Base-by-base conservation (phyloP, 1,140 invertebrate species). In the Plodia interpunctella region DNA sequence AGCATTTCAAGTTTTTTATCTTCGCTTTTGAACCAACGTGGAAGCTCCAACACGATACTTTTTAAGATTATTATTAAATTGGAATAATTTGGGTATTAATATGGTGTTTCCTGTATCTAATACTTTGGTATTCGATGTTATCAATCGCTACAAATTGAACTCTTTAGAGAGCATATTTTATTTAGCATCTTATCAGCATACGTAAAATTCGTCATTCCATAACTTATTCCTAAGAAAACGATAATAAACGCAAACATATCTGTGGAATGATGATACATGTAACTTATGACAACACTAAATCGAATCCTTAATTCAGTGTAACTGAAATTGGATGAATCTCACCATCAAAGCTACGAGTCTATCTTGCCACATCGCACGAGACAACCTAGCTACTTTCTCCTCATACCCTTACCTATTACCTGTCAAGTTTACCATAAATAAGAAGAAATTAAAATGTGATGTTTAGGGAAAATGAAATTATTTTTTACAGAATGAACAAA, bases 331-430 rank as follows among this genome's bases (percentile, higher is more conserved):
- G 30, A 32, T 32, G 9, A 5, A 11, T 32, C 2, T 10, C 8
- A 32, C 9, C 11, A 17, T 52, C 15, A 38, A 44, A 49, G 75
- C 75, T 80, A 76, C 49, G 62, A 69, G 73, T 78, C 60, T 49
- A 72, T 80, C 78, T 80, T 80, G 75, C 75, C 60, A 71, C 63
- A 13, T 54, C 44, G 17, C 65, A 68, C 78, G 78, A 80, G 78
- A 80, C 65, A 76, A 72, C 75, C 66, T 70, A 80, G 78, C 78
- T 63, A 61, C 20, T 63, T 62, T 38, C 15, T 13, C 13, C 0
- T n/a, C 54, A 55, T 35, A 28, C 50, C 59, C 55, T 20, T 13
- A 25, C 21, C 6, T 44, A 20, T 53, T 62, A 32, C 51, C 51
- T 53, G 51, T 20, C 21, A 53, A 53, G 20, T 53, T 51, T 19